Evolutionary conservation across 2,888 invertebrate genomes (phyloP).

Genomic region (Stomorhina lunata): DNA sequence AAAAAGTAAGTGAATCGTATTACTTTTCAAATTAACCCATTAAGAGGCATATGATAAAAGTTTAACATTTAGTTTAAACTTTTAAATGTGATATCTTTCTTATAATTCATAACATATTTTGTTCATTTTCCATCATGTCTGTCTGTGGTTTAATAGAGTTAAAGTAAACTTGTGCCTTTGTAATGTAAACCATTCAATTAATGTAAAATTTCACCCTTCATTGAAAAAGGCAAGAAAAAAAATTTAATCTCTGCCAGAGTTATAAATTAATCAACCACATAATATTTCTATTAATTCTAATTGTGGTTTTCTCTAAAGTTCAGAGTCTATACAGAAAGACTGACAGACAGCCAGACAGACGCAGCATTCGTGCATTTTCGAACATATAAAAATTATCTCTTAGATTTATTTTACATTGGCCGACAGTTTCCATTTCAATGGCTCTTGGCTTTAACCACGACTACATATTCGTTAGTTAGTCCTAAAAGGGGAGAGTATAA

Average conservation of each 20-base stretch:
- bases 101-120: too few species aligned
- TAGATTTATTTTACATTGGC: constrained; percentile 21
- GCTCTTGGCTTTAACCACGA: background rate
- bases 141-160: background rate
- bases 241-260: background rate
- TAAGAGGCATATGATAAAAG: too few species aligned
- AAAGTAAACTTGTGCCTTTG: background rate
- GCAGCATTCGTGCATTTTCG: too few species aligned
- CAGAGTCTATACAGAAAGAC: too few species aligned
- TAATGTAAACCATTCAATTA: background rate
- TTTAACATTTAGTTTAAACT: too few species aligned
- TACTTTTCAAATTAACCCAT: background rate
- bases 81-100: too few species aligned
- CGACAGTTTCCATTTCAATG: constrained; percentile 34
- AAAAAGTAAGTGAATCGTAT: background rate
- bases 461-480: too few species aligned
- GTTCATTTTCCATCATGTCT: too few species aligned
- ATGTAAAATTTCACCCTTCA: background rate
- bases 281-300: background rate
- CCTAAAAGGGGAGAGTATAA: background rate
- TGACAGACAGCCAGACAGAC: too few species aligned
- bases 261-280: constrained; percentile 39
- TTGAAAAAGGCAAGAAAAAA: background rate
- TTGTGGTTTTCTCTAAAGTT: constrained; percentile 39
- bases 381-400: constrained; percentile 28